phyloP scores from a whole-genome alignment of 2,888 invertebrate species.

The Torymus aiolomorphi region DNA sequence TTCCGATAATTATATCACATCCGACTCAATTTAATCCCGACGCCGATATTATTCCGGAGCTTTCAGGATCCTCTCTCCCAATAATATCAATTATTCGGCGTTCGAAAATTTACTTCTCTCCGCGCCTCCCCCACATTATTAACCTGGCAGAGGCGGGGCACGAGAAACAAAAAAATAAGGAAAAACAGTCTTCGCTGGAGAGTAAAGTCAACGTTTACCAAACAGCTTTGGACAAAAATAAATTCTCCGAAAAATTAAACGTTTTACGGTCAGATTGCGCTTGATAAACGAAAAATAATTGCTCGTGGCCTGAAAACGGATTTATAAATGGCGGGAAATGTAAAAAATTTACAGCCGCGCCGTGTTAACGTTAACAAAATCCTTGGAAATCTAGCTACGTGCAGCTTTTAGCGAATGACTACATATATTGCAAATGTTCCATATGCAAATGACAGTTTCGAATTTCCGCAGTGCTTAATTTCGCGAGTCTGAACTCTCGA shows the following conservation, averaged over 20 bases:
- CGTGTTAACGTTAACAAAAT: too few relatives aligned
- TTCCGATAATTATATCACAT: slow-evolving; percentile 6
- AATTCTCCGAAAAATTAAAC: slow-evolving; percentile 20
- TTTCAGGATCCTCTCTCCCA: slow-evolving; percentile 20
- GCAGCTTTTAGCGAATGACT: background rate
- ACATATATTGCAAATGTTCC: background rate
- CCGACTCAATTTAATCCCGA: slow-evolving; percentile 9
- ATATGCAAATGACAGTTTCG: background rate
- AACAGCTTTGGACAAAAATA: background rate
- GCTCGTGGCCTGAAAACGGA: too few relatives aligned
- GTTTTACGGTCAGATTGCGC: background rate
- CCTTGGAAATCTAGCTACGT: too few relatives aligned
- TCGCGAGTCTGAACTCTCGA: too few relatives aligned
- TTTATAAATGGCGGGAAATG: too few relatives aligned
- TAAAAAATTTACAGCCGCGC: too few relatives aligned
- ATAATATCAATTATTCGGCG: background rate
- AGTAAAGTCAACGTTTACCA: slow-evolving; percentile 21
- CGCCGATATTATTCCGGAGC: slow-evolving; percentile 8
- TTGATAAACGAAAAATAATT: background rate
- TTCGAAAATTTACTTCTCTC: too few relatives aligned
- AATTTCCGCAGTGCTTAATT: too few relatives aligned
- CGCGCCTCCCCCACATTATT: too few relatives aligned
- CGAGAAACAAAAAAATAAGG: background rate
- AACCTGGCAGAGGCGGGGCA: too few relatives aligned
- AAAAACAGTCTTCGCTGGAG: background rate